A percentile compares a stretch with the other conserved stretches of the same genome.
Evolutionary conservation across 2,888 invertebrate genomes (phyloP).

Genomic region (Allophyes oxyacanthae): DNA sequence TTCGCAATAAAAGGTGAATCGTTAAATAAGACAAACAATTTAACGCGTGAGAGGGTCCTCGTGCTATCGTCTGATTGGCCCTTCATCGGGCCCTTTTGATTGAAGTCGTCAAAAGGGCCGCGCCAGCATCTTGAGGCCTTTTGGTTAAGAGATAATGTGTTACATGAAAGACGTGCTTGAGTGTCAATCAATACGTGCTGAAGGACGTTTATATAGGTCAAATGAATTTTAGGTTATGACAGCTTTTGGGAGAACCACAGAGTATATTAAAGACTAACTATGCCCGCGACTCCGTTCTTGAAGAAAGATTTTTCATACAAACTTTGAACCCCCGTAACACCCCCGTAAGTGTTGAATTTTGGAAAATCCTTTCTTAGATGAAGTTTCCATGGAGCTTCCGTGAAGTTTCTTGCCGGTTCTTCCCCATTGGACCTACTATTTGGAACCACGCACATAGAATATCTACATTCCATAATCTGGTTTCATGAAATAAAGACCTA

Average conservation of each 20-base stretch:
- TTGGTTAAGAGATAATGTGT: constrained; percentile 28
- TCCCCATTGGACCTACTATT: no score
- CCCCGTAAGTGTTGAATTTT: no score
- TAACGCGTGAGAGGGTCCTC: constrained; percentile 34
- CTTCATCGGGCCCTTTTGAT: constrained; percentile 31
- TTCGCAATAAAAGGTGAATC: constrained; percentile 49
- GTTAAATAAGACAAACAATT: constrained; percentile 56
- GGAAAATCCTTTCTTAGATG: no score
- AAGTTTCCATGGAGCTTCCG: no score
- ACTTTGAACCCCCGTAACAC: no score
- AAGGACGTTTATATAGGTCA: constrained; percentile 2
- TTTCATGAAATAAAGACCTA: no score
- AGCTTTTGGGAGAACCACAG: not conserved
- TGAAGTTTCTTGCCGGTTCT: no score
- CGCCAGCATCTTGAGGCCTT: constrained; percentile 27
- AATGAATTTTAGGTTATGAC: constrained; percentile 5
- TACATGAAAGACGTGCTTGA: constrained; percentile 12
- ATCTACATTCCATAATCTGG: no score
- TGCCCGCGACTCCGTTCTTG: no score
- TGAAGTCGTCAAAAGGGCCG: constrained; percentile 25
- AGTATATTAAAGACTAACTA: not conserved
- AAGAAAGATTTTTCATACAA: no score
- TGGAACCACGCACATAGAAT: no score
- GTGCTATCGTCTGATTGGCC: constrained; percentile 45
- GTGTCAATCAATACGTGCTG: constrained; percentile 15